phyloP scores from a whole-genome alignment of 2,888 invertebrate genomes.

The Drosophila quinaria region DNA sequence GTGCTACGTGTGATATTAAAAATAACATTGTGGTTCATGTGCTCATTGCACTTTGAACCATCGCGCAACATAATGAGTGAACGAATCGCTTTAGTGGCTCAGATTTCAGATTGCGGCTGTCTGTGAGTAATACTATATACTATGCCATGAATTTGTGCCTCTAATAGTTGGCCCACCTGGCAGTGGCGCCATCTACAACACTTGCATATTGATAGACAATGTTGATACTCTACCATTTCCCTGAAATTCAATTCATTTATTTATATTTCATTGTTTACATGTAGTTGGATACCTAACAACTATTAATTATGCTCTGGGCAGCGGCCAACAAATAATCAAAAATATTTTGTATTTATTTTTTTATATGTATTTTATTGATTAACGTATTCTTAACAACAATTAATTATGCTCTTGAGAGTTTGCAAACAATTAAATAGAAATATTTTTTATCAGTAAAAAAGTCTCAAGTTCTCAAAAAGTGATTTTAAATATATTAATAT shows the following conservation, averaged over 20 bases:
- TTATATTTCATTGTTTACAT: not conserved
- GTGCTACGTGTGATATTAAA: slow-evolving; percentile 40
- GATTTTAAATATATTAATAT: not conserved
- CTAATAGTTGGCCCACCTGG: not conserved
- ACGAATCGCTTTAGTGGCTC: slow-evolving; percentile 13
- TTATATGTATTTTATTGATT: not conserved
- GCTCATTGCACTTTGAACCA: slow-evolving; percentile 58
- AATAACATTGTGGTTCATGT: slow-evolving; percentile 59
- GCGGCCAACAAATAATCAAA: not conserved
- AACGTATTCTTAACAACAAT: not conserved
- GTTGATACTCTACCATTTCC: slow-evolving; percentile 12
- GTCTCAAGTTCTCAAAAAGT: not conserved
- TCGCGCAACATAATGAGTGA: slow-evolving; percentile 41
- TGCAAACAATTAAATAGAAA: not conserved
- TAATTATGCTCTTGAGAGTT: not conserved
- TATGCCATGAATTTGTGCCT: slow-evolving; percentile 24
- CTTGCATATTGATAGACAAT: not conserved
- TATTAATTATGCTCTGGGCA: not conserved
- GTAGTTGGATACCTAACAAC: not conserved
- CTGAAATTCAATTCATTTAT: slow-evolving; percentile 1
- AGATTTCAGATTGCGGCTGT: slow-evolving; percentile 30
- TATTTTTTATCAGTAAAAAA: not conserved
- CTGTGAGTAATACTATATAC: slow-evolving; percentile 35
- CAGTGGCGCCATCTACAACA: slow-evolving; percentile 26
- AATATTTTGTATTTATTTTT: slow-evolving; percentile 1